Evolutionary conservation across 2,113 vertebrate genomes (phyloP).

Genomic region (Accipiter cooperii): DNA sequence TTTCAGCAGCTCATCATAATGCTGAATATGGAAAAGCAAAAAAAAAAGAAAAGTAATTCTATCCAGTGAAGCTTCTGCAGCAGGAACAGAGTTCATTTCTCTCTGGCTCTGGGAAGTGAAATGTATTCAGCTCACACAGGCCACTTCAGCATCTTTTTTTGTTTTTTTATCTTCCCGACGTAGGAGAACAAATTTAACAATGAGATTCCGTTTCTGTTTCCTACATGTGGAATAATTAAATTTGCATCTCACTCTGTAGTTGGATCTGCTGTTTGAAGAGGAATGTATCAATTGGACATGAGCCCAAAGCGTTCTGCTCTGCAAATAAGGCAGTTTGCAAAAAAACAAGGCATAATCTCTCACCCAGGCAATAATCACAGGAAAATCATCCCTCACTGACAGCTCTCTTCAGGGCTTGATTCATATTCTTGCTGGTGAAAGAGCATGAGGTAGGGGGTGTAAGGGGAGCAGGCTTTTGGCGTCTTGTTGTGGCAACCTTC

Average conservation of each 20-base stretch:
- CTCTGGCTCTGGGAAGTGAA: conserved; percentile 44
- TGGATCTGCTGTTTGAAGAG: conserved; percentile 68
- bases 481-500: conserved; percentile 35
- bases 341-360: conserved; percentile 57
- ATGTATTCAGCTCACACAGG: conserved; percentile 74
- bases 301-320: conserved; percentile 64
- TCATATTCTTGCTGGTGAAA: conserved; percentile 62
- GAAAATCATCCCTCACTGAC: conserved; percentile 67
- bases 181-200: conserved; percentile 78
- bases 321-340: conserved; percentile 70
- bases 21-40: background rate
- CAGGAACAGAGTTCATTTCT: conserved; percentile 53
- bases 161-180: conserved; percentile 70
- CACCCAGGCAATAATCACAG: conserved; percentile 68
- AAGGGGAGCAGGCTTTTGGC: conserved; percentile 12
- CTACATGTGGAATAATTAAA: conserved; percentile 79
- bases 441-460: background rate
- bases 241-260: conserved; percentile 71
- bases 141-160: conserved; percentile 71
- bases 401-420: conserved; percentile 63
- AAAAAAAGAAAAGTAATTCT: background rate
- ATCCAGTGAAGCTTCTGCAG: conserved; percentile 21
- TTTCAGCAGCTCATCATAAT: background rate
- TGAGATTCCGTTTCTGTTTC: conserved; percentile 75
- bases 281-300: conserved; percentile 76